Evolutionary conservation across 1,140 invertebrate species (phyloP), one percentile per base, ranked within the genome.

Genomic region (Halyomorpha halys): DNA sequence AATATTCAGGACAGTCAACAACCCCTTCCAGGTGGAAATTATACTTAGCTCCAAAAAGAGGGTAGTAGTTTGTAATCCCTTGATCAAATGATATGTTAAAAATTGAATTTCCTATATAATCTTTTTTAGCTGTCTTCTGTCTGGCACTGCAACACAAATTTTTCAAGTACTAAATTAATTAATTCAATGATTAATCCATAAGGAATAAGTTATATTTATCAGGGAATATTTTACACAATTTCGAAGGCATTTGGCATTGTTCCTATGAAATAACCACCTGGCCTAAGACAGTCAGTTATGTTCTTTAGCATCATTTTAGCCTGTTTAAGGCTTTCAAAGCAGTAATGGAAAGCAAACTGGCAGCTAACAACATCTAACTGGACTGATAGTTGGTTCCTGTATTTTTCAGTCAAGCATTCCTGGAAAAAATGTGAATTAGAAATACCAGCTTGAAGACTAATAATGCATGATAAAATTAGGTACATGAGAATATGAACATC

Each of bases 1-100:
- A 78, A 80, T 98, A 99, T 75, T 99, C 97, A 25, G 97, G 97
- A 78, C 97, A 99, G 74, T 99, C 86, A 0, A 99, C 96, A 16
- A 96, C 92, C 49, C 90, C 94, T 73, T 98, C 92, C 60, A 99
- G 76, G 72, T 93, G 84, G 74, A 99, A 99, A 75, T 95, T 84
- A 78, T 99, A 98, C 75, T 94, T 92, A 39, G 89, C 92, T 49
- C 97, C 97, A 81, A 99, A 99, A 15, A 98, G 74, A 6, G 91
- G 89, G 69, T 84, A 82, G 14, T 83, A 81, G 49, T 83, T 78
- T 68, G 83, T 78, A 27, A 80, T 78, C 70, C 90, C 82, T 73
- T 84, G 83, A 34, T 86, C 78, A 73, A 95, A 90, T 67, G 86
- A 83, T 18, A 98, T 85, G 65, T 77, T 83, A 73, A 86, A 97